Percentiles rank a stretch among this genome's conserved stretches.
Evolutionary conservation across 2,797 vertebrate species (phyloP).

Genomic region (Menidia menidia): DNA sequence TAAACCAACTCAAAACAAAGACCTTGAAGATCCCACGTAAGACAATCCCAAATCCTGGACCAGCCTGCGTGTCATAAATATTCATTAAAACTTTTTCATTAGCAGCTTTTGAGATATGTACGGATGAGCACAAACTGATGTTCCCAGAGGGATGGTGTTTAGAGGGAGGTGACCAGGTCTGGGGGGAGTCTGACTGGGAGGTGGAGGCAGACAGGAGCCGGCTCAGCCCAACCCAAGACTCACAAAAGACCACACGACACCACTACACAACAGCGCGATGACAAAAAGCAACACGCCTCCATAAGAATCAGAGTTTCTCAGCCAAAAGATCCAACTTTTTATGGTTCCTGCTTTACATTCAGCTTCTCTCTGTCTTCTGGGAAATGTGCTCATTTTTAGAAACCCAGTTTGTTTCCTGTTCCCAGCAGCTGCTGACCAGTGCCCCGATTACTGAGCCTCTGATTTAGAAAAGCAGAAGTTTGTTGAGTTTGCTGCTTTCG

Average conservation of each 20-base stretch:
- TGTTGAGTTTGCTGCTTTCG: too few species aligned
- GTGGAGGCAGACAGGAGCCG: too few species aligned
- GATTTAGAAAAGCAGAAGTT: too few species aligned
- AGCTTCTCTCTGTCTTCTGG: background rate
- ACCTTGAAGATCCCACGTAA: conserved; percentile 29
- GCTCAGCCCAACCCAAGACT: too few species aligned
- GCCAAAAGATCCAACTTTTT: background rate
- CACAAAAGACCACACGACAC: too few species aligned
- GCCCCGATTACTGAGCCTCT: too few species aligned
- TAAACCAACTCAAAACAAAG: conserved; percentile 24
- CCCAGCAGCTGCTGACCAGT: background rate
- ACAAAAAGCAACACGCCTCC: background rate
- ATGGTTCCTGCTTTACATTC: background rate
- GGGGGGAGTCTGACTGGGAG: too few species aligned
- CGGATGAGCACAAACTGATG: too few species aligned
- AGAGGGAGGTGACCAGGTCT: too few species aligned
- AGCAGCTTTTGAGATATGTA: conserved; percentile 5
- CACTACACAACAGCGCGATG: background rate
- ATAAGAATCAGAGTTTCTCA: background rate
- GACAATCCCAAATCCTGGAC: background rate
- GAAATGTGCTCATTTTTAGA: background rate
- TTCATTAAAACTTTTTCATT: conserved; percentile 41
- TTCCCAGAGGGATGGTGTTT: too few species aligned
- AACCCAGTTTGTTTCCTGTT: too few species aligned
- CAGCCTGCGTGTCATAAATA: conserved; percentile 41